Evolutionary conservation across 2,888 invertebrate species (phyloP), one percentile per base, ranked within the genome.

Genomic region (Dugesia japonica): DNA sequence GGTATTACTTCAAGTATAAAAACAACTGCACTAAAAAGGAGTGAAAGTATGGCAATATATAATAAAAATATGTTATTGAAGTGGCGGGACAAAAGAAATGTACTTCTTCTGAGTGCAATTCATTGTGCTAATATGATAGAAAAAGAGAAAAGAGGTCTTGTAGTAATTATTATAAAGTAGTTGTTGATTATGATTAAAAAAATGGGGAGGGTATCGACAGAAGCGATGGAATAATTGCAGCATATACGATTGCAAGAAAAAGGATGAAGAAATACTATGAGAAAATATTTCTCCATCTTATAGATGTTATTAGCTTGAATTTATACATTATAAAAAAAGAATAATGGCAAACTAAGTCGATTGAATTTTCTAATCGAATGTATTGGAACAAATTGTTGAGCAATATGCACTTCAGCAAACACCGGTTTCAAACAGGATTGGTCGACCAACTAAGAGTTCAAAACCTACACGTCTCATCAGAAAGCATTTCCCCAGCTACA

Each of bases 311-410:
- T 4, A 4, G 20, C n/a, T 56, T 56, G 56, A 56, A 4, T n/a
- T 56, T n/a, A n/a, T 13, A 56, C 56, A 56, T 56, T 56, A 56
- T 23, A 56, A 4, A 56, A 56, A 56, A 56, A 4, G n/a, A n/a
- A 56, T 56, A n/a, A 56, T 56, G 56, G 56, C 4, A 56, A 56
- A 56, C n/a, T 20, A 56, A 56, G n/a, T 56, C 56, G 56, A 56
- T 56, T 56, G 7, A 20, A 56, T 13, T 56, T 56, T 56, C n/a
- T 56, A n/a, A 4, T 23, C 1, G 7, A 56, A 13, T 56, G 56
- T 56, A 56, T 56, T n/a, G 1, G n/a, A 56, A n/a, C 56, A 56
- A 56, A 20, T 56, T 56, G 56, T 56, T 56, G 56, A n/a, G 56
- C 9, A n/a, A 56, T 56, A 56, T 56, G 56, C 4, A n/a, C 4